phyloP scores from a whole-genome alignment of 2,797 vertebrate species.

The Channa striata region DNA sequence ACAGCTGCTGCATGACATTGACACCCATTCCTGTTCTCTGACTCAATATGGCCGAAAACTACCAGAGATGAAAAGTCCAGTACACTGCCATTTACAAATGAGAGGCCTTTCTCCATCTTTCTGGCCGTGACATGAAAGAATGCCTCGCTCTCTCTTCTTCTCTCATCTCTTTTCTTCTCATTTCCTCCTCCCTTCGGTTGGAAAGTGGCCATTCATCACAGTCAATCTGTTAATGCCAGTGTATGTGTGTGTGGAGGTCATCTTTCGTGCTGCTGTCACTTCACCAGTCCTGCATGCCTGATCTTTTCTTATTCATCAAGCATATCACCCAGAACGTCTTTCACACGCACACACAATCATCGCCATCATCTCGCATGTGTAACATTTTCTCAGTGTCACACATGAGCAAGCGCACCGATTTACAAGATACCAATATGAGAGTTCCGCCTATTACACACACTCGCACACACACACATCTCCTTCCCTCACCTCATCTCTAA shows the following conservation, averaged over 20 bases:
- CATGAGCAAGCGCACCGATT: constrained; percentile 28
- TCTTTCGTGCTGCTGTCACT: constrained; percentile 59
- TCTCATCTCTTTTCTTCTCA: constrained; percentile 21
- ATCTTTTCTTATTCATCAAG: constrained; percentile 51
- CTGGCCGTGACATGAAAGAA: constrained; percentile 49
- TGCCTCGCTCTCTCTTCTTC: constrained; percentile 27
- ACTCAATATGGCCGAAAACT: constrained; percentile 44
- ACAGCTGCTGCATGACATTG: constrained; percentile 25
- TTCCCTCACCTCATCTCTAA: constrained; percentile 49
- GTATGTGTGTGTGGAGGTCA: constrained; percentile 58
- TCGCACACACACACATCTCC: constrained; percentile 13
- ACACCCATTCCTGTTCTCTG: constrained; percentile 28
- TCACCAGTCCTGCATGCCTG: constrained; percentile 46
- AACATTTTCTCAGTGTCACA: constrained; percentile 18
- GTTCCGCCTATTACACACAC: constrained; percentile 24
- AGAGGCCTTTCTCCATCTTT: constrained; percentile 51
- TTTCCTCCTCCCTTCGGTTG: constrained; percentile 35
- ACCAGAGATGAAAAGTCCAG: constrained; percentile 62
- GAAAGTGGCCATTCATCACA: constrained; percentile 73
- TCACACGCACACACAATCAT: constrained; percentile 21
- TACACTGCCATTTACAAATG: constrained; percentile 73
- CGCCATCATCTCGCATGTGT: constrained; percentile 10
- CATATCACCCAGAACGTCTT: constrained; percentile 25
- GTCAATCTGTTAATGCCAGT: constrained; percentile 74
- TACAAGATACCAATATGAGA: constrained; percentile 31